Evolutionary conservation across 2,888 invertebrate genomes (phyloP).

Genomic region (Parasteatoda lunata): DNA sequence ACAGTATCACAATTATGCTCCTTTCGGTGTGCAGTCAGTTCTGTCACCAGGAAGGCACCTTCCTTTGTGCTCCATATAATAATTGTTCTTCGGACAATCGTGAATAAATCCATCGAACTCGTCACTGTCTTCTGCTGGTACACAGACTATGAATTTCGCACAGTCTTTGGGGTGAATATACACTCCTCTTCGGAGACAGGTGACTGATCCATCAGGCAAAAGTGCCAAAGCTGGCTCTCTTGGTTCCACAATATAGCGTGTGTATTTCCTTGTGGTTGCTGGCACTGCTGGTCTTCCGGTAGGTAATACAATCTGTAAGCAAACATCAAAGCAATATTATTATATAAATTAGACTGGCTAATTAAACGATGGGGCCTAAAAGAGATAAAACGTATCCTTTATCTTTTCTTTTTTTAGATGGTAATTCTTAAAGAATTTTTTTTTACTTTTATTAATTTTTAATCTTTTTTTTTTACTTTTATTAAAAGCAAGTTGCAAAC

Average conservation of each 20-base stretch:
- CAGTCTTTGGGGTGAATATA: constrained; percentile 93
- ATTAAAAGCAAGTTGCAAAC: too few species aligned
- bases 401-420: too few species aligned
- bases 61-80: constrained; percentile 69
- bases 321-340: background rate
- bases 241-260: background rate
- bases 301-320: constrained; percentile 32
- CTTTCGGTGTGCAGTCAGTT: constrained; percentile 48
- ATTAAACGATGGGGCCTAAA: background rate
- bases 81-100: constrained; percentile 71
- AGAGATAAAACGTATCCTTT: background rate
- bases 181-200: constrained; percentile 91
- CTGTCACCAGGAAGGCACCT: constrained; percentile 70
- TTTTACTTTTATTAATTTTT: too few species aligned
- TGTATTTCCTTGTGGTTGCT: constrained; percentile 42
- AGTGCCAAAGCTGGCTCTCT: constrained; percentile 43
- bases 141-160: constrained; percentile 93
- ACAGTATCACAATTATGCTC: background rate
- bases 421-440: too few species aligned
- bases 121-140: constrained; percentile 73
- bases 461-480: too few species aligned
- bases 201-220: constrained; percentile 80
- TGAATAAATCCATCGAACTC: constrained; percentile 69
- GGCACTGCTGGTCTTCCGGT: constrained; percentile 64
- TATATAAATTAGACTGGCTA: background rate